Conservation (phyloP, 2,113 vertebrate genomes). For the Bucco capensis region DNA sequence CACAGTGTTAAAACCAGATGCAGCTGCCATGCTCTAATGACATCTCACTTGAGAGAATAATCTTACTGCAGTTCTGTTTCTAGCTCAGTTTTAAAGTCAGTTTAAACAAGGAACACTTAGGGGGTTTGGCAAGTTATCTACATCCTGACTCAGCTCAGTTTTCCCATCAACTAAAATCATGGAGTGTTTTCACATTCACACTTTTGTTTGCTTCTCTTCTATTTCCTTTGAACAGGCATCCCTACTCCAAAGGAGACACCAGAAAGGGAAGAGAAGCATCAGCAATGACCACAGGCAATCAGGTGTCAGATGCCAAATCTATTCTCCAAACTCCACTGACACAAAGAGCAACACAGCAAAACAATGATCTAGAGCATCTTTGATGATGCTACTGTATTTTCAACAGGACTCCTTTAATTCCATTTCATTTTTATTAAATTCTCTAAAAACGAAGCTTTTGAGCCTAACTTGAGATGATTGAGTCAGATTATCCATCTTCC, state of each 20-base stretch:
- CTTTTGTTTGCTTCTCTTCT: background rate
- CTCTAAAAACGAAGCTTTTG: background rate
- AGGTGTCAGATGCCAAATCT: background rate
- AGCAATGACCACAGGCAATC: background rate
- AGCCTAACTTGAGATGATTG: background rate
- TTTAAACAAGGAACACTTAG: background rate
- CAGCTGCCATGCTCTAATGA: background rate
- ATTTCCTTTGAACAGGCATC: background rate
- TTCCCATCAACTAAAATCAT: background rate
- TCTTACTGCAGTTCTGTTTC: background rate
- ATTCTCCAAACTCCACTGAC: background rate
- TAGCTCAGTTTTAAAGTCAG: background rate
- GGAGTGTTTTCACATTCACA: background rate
- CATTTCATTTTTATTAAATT: background rate
- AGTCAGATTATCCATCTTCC: background rate
- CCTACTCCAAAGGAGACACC: background rate
- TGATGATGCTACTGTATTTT: background rate
- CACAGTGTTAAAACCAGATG: background rate
- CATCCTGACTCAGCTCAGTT: background rate
- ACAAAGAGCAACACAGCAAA: background rate
- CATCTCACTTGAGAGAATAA: background rate
- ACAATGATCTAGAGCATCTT: rapidly evolving
- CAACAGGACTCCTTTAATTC: background rate
- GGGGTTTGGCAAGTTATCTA: background rate
- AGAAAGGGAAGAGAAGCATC: background rate